A percentile compares a stretch with the other conserved stretches of the same genome.
Conservation (phyloP, 92 coral and sea anemone genomes). For the Zoanthus gigantus region DNA sequence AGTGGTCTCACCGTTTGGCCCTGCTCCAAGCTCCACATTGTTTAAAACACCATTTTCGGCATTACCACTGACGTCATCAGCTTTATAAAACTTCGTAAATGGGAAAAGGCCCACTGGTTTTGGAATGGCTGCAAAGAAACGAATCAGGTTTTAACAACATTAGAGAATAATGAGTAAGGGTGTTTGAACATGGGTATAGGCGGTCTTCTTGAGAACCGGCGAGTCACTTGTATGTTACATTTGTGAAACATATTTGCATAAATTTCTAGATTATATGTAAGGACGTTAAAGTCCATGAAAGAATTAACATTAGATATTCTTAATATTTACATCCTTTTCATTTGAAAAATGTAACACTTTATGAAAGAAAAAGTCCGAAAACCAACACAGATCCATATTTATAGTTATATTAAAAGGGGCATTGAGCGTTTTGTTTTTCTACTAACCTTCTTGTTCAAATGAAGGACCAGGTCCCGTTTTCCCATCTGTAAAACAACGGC, state of each 20-base stretch:
- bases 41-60: slow-evolving; percentile 84
- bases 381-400: too few species aligned
- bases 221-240: neutral
- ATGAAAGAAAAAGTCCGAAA: too few species aligned
- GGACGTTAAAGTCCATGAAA: too few species aligned
- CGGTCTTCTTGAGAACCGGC: neutral
- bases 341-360: too few species aligned
- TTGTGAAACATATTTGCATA: too few species aligned
- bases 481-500: slow-evolving; percentile 68
- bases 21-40: slow-evolving; percentile 78
- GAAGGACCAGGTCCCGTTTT: slow-evolving; percentile 99
- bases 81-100: slow-evolving; percentile 77
- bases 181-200: neutral
- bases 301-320: too few species aligned
- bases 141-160: neutral
- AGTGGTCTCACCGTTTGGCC: slow-evolving; percentile 86
- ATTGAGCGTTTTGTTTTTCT: neutral
- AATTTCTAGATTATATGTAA: too few species aligned
- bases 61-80: slow-evolving; percentile 90
- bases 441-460: slow-evolving; percentile 90
- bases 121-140: slow-evolving; percentile 78
- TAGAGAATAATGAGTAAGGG: neutral
- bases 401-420: neutral
- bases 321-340: too few species aligned
- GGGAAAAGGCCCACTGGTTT: slow-evolving; percentile 97